Evolutionary conservation across 1,140 invertebrate species (phyloP), one percentile per base, ranked within the genome.

Genomic region (Solenopsis fugax): DNA sequence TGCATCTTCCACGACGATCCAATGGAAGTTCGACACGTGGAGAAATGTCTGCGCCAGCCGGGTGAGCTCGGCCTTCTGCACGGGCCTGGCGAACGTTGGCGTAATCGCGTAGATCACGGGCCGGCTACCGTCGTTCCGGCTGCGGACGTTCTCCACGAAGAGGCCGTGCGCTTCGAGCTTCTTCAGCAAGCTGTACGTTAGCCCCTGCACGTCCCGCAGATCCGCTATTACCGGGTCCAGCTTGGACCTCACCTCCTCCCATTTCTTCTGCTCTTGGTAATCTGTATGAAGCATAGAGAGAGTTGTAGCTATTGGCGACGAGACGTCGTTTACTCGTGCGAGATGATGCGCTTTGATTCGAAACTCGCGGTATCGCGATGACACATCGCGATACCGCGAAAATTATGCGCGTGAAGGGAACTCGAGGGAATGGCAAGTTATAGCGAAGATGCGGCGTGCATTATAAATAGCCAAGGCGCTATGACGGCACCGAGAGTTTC

Each of bases 61-160:
- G 62, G 98, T 99, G 12, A 99, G 95, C 94, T 99, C 99, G 21
- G 99, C 99, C 95, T 99, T 99, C 95, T 99, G 99, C 65, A 98
- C 98, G 48, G 97, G 96, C 67, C 99, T 96, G 18, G 97, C 93
- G 94, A 99, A 98, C 1, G 99, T 99, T 37, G 99, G 99, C 7
- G 99, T 99, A 75, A 99, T 97, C 6, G 98, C 97, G 95, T 98
- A 99, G 90, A 99, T 98, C 54, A 16, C 69, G 0, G 90, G 84
- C 10, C 52, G 88, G 48, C 34, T 73, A 2, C 34, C 37, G 2
- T 3, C 6, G 0, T 1, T 1, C 2, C 9, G 56, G 4, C 10
- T 52, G 0, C 4, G 75, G 3, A 37, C 21, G 5, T 18, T 52
- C 5, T 16, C 62, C 1, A 41, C 34, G 13, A 76, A 54, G 16